A percentile compares a stretch with the other conserved stretches of the same genome.
Evolutionary conservation across 2,113 vertebrate species (phyloP).

Genomic region (Pterophyllum scalare): DNA sequence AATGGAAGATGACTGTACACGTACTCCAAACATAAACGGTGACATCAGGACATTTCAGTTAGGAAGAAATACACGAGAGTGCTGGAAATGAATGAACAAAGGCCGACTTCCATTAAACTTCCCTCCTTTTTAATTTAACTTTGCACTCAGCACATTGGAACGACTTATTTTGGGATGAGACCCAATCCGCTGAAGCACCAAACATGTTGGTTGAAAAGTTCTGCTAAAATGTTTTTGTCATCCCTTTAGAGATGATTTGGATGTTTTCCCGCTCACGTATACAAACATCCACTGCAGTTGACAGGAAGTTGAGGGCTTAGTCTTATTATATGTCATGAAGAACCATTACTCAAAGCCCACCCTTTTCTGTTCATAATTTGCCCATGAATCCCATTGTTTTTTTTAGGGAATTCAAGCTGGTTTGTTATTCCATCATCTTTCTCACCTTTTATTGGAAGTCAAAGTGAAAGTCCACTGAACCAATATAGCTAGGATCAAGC

Average conservation of each 20-base stretch:
- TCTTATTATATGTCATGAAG: slow-evolving; percentile 58
- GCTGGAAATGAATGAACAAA: slow-evolving; percentile 55
- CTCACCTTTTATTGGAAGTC: slow-evolving; percentile 11
- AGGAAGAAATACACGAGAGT: slow-evolving; percentile 16
- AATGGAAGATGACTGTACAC: slow-evolving; percentile 47
- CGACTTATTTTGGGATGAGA: slow-evolving; percentile 52
- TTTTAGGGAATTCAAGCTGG: slow-evolving; percentile 25
- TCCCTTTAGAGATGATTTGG: slow-evolving; percentile 16
- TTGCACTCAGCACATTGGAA: slow-evolving; percentile 34
- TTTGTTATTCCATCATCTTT: slow-evolving; percentile 2
- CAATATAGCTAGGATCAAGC: neutral
- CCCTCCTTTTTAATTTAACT: slow-evolving; percentile 45
- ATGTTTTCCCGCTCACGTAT: neutral
- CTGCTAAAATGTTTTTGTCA: slow-evolving; percentile 45
- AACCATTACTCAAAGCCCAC: slow-evolving; percentile 33
- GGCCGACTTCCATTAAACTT: slow-evolving; percentile 33
- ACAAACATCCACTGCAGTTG: slow-evolving; percentile 10
- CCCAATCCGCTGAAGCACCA: slow-evolving; percentile 40
- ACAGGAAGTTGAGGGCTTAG: slow-evolving; percentile 22
- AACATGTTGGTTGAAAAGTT: slow-evolving; percentile 18
- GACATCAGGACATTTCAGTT: slow-evolving; percentile 29
- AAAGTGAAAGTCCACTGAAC: neutral
- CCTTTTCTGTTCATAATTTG: slow-evolving; percentile 29
- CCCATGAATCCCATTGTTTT: slow-evolving; percentile 42
- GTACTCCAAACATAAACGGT: slow-evolving; percentile 30